Evolutionary conservation across 1,140 invertebrate species (phyloP).

Genomic region (Acromyrmex echinatior): DNA sequence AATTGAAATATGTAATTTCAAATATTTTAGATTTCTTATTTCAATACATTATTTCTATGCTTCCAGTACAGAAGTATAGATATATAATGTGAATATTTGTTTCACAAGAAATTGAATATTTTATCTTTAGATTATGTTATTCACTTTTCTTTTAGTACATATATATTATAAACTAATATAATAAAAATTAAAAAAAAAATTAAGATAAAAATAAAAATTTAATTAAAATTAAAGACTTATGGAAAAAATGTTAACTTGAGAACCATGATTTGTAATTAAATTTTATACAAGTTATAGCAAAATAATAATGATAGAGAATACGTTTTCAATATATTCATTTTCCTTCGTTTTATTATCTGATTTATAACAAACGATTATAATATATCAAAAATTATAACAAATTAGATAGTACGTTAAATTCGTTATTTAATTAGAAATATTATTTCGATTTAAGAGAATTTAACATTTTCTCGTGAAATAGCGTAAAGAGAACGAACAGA

Average conservation of each 20-base stretch:
- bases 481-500: not conserved
- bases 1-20: not conserved
- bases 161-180: not conserved
- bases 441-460: not conserved
- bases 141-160: not conserved
- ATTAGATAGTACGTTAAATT: not conserved
- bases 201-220: too few species aligned
- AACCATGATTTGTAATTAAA: conserved; percentile 20
- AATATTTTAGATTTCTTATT: not conserved
- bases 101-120: conserved; percentile 3
- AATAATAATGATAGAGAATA: not conserved
- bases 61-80: not conserved
- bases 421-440: not conserved
- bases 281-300: not conserved
- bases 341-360: not conserved
- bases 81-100: not conserved
- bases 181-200: conserved; percentile 6
- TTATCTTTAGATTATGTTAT: not conserved
- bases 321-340: not conserved
- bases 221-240: not conserved
- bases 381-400: not conserved
- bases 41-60: not conserved
- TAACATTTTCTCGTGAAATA: not conserved
- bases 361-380: not conserved
- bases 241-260: not conserved